Evolutionary conservation across 2,888 invertebrate genomes (phyloP).

Genomic region (Tuta absoluta): DNA sequence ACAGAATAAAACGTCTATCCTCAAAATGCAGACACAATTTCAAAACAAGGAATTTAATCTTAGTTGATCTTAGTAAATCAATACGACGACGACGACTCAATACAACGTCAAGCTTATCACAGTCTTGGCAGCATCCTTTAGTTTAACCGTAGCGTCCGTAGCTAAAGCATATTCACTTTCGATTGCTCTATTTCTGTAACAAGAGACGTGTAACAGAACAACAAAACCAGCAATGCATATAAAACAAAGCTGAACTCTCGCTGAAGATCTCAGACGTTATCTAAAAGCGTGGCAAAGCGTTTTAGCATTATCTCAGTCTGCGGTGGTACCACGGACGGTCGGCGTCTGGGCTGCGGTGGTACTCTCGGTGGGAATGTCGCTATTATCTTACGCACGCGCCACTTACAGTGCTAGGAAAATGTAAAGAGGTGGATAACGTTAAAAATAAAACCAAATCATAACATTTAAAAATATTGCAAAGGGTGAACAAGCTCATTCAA

Average conservation of each 20-base stretch:
- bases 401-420: conserved; percentile 27
- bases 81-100: background rate
- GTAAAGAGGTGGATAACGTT: conserved; percentile 28
- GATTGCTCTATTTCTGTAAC: background rate
- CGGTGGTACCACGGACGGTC: conserved; percentile 7
- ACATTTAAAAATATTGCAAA: conserved; percentile 24
- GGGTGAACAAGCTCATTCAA: no score
- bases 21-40: background rate
- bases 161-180: background rate
- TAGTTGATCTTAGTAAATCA: background rate
- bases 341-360: conserved; percentile 22
- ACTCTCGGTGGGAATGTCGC: conserved; percentile 47
- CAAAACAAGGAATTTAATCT: conserved; percentile 3
- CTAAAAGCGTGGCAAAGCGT: conserved; percentile 17
- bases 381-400: conserved; percentile 70
- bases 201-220: background rate
- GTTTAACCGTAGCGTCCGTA: no score
- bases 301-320: conserved; percentile 26
- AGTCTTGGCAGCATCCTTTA: background rate
- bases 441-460: no score
- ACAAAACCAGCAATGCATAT: background rate
- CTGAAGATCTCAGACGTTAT: background rate
- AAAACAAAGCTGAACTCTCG: background rate
- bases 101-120: background rate
- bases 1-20: no score